phyloP scores from a whole-genome alignment of 2,888 invertebrate genomes.

The Bibio marci region DNA sequence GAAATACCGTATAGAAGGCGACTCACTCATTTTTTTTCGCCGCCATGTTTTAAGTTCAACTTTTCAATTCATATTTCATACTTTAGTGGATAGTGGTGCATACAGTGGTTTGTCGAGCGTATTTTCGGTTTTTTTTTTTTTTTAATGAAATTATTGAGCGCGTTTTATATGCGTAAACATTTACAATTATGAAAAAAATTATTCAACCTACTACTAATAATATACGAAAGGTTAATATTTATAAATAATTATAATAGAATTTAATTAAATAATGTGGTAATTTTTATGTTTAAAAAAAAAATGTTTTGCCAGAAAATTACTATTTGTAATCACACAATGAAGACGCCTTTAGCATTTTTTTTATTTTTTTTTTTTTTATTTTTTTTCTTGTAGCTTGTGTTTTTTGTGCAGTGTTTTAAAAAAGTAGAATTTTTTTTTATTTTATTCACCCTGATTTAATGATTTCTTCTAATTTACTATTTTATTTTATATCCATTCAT shows the following conservation, averaged over 20 bases:
- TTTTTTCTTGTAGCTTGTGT: too few species aligned
- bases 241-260: too few species aligned
- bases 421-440: too few species aligned
- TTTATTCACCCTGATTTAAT: too few species aligned
- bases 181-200: not conserved
- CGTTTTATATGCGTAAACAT: not conserved
- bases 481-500: not conserved
- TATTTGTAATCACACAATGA: not conserved
- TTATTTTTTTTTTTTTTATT: not conserved
- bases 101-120: not conserved
- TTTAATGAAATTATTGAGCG: not conserved
- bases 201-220: not conserved
- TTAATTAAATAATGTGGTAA: not conserved
- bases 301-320: too few species aligned
- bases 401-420: too few species aligned
- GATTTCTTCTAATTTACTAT: too few species aligned
- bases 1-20: slow-evolving; percentile 2
- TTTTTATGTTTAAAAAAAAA: not conserved
- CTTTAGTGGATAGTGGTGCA: too few species aligned
- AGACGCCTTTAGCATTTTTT: not conserved
- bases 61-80: too few species aligned
- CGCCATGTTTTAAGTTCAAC: slow-evolving; percentile 10
- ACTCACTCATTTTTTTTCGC: slow-evolving; percentile 2
- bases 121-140: too few species aligned
- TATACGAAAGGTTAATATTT: slow-evolving; percentile 1